Evolutionary conservation across 2,888 invertebrate genomes (phyloP).

Genomic region (Monoplex corrugatus): DNA sequence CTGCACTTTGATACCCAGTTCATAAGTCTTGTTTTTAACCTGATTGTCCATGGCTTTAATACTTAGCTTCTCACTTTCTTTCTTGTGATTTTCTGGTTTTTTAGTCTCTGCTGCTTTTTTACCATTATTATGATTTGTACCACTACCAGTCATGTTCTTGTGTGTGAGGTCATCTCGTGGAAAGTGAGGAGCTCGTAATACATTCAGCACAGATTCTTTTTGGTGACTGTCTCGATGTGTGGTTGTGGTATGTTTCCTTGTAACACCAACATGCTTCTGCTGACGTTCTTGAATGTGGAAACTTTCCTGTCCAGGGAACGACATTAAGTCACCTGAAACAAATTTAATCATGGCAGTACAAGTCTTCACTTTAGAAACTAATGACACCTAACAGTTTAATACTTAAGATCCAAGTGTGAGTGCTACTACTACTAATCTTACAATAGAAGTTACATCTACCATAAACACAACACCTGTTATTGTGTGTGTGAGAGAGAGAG

Average conservation of each 20-base stretch:
- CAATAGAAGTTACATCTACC: background rate
- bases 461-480: no score
- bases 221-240: background rate
- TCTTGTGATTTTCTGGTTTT: background rate
- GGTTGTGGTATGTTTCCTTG: slow-evolving; percentile 35
- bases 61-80: background rate
- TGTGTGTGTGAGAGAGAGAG: background rate
- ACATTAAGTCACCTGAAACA: slow-evolving; percentile 18
- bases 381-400: no score
- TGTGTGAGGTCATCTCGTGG: background rate
- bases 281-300: no score
- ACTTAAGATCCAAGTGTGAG: background rate
- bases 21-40: slow-evolving; percentile 61
- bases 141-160: background rate
- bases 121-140: background rate
- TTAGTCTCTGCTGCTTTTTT: background rate
- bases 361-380: no score
- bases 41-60: background rate
- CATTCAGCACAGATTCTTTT: slow-evolving; percentile 23
- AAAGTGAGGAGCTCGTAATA: slow-evolving; percentile 30
- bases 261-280: background rate
- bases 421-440: background rate
- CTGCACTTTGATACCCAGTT: slow-evolving; percentile 66
- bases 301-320: slow-evolving; percentile 16
- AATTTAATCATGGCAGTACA: background rate